Evolutionary conservation across 2,888 invertebrate genomes (phyloP), one percentile per base, ranked within the genome.

Genomic region (Lobophora halterata): DNA sequence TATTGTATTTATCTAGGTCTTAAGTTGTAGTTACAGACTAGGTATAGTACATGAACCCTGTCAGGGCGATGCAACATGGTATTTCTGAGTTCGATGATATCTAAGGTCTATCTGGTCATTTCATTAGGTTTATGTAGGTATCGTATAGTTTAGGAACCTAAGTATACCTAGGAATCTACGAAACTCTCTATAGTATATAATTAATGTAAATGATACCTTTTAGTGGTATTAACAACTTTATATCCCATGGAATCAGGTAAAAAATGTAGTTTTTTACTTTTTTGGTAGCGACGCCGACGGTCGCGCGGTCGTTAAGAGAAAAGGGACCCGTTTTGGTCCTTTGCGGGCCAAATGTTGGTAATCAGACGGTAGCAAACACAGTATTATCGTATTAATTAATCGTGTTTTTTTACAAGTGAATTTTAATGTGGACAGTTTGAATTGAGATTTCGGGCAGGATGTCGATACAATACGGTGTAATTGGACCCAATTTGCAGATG

Each of bases 371-470:
- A 83, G 83, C 81, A 36, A 66, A 67, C 33, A 66, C 66, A 55
- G 49, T 51, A 71, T 73, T 81, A 81, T 83, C 80, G 50, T 41
- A 57, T 79, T 83, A 82, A 86, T 86, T 85, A 86, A 83, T 79
- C 79, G 78, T 46, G 46, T 43, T 52, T 51, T 52, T 53, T 51
- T 44, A 47, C 48, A 41, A 31, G 43, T 50, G 45, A 49, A 49
- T 48, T 54, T 54, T 46, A 54, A 51, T 46, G 29, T 33, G 39
- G 40, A 40, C 60, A 53, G 55, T 32, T 34, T 10, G 33, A 19
- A 38, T 45, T 33, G 33, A 56, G 52, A 58, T 58, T 5, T 51
- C 44, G 37, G 8, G 19, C 18, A 36, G 24, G 21, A 20, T 35
- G 17, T 29, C 25, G 12, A 9, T 17, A 35, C 26, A 12, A 31